Conservation (phyloP, 2,888 invertebrate species). For the Melikaiella ostensackeni region DNA sequence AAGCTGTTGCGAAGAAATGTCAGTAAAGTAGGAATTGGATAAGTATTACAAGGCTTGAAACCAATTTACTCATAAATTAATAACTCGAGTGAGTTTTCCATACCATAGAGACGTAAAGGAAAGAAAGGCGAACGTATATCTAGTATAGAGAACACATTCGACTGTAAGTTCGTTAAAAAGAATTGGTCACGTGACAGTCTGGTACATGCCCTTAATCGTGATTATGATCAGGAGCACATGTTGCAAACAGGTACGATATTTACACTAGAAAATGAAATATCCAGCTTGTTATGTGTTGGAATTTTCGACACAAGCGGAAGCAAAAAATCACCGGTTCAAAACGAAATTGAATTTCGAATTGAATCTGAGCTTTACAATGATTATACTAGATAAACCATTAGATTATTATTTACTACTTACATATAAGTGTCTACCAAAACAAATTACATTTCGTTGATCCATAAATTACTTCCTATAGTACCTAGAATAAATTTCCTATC, state of each 20-base stretch:
- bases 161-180: no score
- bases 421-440: constrained; percentile 26
- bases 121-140: no score
- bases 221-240: constrained; percentile 27
- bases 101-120: no score
- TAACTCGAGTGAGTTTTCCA: no score
- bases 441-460: constrained; percentile 26
- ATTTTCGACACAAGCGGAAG: constrained; percentile 22
- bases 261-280: constrained; percentile 21
- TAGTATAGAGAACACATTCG: no score
- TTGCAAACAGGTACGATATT: constrained; percentile 33
- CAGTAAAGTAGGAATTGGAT: no score
- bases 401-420: constrained; percentile 20
- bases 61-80: no score
- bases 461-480: constrained; percentile 31
- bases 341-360: neutral
- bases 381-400: constrained; percentile 17
- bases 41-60: no score
- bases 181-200: no score
- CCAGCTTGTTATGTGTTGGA: neutral
- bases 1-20: no score
- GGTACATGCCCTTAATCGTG: neutral
- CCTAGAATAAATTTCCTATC: constrained; percentile 22
- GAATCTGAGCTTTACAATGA: constrained; percentile 21
- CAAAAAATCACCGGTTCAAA: constrained; percentile 14